A percentile compares a stretch with the other conserved stretches of the same genome.
phyloP scores from a whole-genome alignment of 2,797 vertebrate genomes.

The Antennarius maculatus region DNA sequence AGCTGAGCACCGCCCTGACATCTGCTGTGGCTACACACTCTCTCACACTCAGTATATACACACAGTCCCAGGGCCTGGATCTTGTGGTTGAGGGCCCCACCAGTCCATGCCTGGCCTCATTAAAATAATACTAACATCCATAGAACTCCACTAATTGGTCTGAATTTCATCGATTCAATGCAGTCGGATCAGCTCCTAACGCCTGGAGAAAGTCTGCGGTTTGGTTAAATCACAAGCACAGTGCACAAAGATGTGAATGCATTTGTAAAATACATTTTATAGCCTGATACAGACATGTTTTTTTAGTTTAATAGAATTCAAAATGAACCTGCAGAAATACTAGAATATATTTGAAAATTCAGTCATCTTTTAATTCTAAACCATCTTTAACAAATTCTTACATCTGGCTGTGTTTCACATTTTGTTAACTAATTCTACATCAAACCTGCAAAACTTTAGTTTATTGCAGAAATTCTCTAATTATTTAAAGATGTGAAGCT shows the following conservation, averaged over 20 bases:
- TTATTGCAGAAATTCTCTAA: neutral
- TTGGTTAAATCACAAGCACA: too few relatives aligned
- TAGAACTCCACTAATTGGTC: slow-evolving; percentile 26
- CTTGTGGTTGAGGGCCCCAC: slow-evolving; percentile 28
- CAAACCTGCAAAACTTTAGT: neutral
- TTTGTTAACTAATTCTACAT: neutral
- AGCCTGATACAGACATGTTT: too few relatives aligned
- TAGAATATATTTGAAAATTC: neutral
- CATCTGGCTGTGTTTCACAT: neutral
- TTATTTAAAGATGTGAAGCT: neutral
- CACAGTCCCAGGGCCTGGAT: slow-evolving; percentile 13
- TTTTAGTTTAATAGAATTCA: neutral
- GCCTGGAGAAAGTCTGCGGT: neutral
- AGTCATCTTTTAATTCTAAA: neutral
- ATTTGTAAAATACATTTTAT: too few relatives aligned
- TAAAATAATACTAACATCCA: slow-evolving; percentile 34
- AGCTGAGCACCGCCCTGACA: slow-evolving; percentile 35
- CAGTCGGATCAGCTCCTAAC: neutral
- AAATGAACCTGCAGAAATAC: neutral
- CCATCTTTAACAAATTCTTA: too few relatives aligned
- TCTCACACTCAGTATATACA: slow-evolving; percentile 13
- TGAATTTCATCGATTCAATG: slow-evolving; percentile 18
- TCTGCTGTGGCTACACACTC: slow-evolving; percentile 38
- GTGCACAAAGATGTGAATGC: too few relatives aligned
- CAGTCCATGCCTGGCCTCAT: slow-evolving; percentile 37